These are phyloP conservation scores for Mamestra brassicae DNA, from an alignment of 2,888 invertebrate genomes.

Conservation along the genomic window DNA sequence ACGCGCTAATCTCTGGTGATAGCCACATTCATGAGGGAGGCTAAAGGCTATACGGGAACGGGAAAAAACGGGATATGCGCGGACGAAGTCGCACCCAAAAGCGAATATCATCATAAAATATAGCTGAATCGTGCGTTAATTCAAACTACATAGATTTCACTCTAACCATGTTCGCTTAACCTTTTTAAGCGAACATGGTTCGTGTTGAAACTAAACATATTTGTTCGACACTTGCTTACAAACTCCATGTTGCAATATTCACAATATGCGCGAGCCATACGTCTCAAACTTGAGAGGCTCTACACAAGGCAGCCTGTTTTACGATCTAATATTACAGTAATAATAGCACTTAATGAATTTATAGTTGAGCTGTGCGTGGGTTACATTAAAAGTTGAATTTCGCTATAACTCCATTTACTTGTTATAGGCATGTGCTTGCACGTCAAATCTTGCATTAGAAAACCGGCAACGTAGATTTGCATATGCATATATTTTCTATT, in stretches of 20 bases:
- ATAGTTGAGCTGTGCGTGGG: slow-evolving; percentile 7
- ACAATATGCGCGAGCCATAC: slow-evolving; percentile 52
- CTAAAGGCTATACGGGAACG: too few species aligned
- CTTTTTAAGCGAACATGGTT: background rate
- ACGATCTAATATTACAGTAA: slow-evolving; percentile 55
- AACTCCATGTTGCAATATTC: slow-evolving; percentile 47
- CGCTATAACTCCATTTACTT: background rate
- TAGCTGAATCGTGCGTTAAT: background rate
- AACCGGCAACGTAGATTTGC: too few species aligned
- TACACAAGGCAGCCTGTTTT: slow-evolving; percentile 47
- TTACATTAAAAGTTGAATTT: slow-evolving; percentile 5
- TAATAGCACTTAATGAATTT: slow-evolving; percentile 35
- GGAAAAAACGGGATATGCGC: too few species aligned
- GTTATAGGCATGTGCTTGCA: background rate
- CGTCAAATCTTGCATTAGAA: background rate
- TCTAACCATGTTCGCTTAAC: too few species aligned
- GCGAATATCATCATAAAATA: too few species aligned
- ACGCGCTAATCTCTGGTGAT: too few species aligned
- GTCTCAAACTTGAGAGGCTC: slow-evolving; percentile 47
- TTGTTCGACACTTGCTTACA: slow-evolving; percentile 49
- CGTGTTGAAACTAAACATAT: slow-evolving; percentile 35
- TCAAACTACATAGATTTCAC: background rate
- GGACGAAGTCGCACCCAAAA: too few species aligned
- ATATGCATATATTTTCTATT: too few species aligned
- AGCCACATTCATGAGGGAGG: too few species aligned